Base-by-base conservation (phyloP, 2,113 vertebrate species). In the Pholis gunnellus region DNA sequence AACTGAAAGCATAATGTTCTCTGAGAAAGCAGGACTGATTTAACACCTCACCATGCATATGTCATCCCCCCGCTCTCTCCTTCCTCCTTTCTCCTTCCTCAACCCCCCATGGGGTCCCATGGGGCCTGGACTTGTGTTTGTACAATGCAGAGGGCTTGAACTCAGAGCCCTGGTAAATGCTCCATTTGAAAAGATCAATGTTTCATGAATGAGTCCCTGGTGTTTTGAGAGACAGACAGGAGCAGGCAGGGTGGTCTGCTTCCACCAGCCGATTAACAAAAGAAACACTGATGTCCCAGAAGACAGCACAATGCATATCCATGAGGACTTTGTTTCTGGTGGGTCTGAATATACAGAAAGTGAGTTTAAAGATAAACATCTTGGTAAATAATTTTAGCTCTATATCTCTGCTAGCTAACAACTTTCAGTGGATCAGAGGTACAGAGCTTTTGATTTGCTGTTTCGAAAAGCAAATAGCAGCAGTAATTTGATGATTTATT, bases 101-200 rank as follows among this genome's bases (percentile, higher is more conserved):
- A 17, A 13, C 63, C 60, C 67, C 83, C 78, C n/a, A n/a, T n/a
- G n/a, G n/a, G n/a, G n/a, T n/a, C n/a, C 29, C 56, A 0, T 0
- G 56, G 74, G 80, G 66, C 63, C 72, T 73, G 66, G 50, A 87
- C 78, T 71, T 44, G 82, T 86, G 76, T 89, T 86, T 87, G 87
- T 82, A 90, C 87, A 85, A 64, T 68, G 59, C 72, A 75, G 69
- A 89, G 87, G 88, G 68, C 72, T 84, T 87, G 76, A 92, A 81
- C 85, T 88, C 40, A 38, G 42, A 88, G 87, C 50, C 54, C 40
- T 40, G 64, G 67, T 84, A 91, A 93, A 90, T 72, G 82, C 75
- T 88, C 77, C 75, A 48, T 70, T 85, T 89, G 80, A 78, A 74
- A 75, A 82, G 76, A 92, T 92, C 66, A 34, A 87, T 91, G 64